Base-by-base conservation (phyloP, 2,797 vertebrate genomes). In the Microhierax caerulescens region DNA sequence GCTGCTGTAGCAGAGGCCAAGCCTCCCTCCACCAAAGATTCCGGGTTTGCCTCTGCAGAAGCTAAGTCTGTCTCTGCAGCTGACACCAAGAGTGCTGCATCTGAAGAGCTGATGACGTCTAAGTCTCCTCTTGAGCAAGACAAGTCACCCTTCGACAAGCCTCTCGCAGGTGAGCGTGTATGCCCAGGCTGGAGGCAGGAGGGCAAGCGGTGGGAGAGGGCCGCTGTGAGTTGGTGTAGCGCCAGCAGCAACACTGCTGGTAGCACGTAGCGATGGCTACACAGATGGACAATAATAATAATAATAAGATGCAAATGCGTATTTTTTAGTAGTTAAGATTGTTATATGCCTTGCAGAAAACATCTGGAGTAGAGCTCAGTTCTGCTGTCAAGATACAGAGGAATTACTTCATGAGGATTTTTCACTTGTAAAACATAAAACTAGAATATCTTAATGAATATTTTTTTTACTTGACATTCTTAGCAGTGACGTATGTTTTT, bases 201-300 rank as follows among this genome's bases (percentile, higher is more conserved):
- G 1, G 2, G 19, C 20, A 9, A 20, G 27, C 7, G 36, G 32
- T 6, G 23, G 15, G 12, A 17, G 72, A 4, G 37, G 50, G 69
- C 41, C 3, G 0, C n/a, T 10, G 8, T 3, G 7, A 23, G 48
- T 0, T 48, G 51, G 30, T 11, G 4, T 1, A 25, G 84, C 27
- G 2, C 27, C 17, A 5, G 25, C 30, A 50, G 45, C 45, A 14
- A 1, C 47, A 1, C 11, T 20, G 14, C 17, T 3, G 8, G 53
- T 28, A 8, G 75, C 39, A 10, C 18, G 2, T 6, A 23, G 69
- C 4, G 67, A 9, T 48, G 43, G 37, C 64, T 23, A 1, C 48
- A 1, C 12, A 3, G 25, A 13, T 9, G 36, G 21, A 11, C 21
- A 3, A 0, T n/a, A n/a, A n/a, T n/a, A n/a, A n/a, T n/a, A n/a